These are phyloP conservation scores for Echinops telfairi DNA, from an alignment of 2,113 vertebrate species.

Conservation along the genomic window DNA sequence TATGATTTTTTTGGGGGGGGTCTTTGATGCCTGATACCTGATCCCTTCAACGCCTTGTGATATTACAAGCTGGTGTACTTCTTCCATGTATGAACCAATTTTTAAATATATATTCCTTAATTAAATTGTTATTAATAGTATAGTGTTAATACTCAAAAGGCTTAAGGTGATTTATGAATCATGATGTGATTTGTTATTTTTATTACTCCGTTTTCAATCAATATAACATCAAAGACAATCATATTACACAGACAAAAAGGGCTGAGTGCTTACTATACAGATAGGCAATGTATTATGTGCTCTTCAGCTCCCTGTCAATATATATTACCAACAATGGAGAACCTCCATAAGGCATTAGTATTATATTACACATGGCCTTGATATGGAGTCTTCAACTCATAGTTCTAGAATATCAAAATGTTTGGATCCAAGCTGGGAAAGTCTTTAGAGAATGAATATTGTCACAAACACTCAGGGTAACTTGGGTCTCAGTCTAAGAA, in stretches of 20 bases:
- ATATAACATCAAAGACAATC: constrained; percentile 16
- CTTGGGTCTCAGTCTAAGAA: background rate
- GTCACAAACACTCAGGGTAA: background rate
- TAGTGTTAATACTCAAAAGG: background rate
- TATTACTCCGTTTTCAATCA: constrained; percentile 2
- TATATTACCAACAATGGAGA: background rate
- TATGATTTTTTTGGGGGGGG: no score
- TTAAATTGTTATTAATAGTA: constrained; percentile 48
- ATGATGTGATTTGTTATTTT: constrained; percentile 13
- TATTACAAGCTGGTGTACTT: no score
- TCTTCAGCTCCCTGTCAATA: background rate
- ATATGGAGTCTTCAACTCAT: background rate
- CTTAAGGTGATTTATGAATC: constrained; percentile 49
- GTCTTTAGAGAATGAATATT: background rate
- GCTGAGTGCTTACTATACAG: background rate
- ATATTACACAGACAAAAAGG: background rate
- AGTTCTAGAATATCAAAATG: background rate
- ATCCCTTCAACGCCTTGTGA: no score
- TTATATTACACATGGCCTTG: background rate
- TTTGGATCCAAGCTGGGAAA: background rate
- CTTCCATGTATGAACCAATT: no score
- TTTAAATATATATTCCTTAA: constrained; percentile 49
- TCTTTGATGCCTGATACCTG: no score
- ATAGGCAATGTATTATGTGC: background rate
- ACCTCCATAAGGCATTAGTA: constrained; percentile 16